These are phyloP conservation scores for Dryoscopus gambensis DNA, from an alignment of 2,113 vertebrate species.

Conservation along the genomic window DNA sequence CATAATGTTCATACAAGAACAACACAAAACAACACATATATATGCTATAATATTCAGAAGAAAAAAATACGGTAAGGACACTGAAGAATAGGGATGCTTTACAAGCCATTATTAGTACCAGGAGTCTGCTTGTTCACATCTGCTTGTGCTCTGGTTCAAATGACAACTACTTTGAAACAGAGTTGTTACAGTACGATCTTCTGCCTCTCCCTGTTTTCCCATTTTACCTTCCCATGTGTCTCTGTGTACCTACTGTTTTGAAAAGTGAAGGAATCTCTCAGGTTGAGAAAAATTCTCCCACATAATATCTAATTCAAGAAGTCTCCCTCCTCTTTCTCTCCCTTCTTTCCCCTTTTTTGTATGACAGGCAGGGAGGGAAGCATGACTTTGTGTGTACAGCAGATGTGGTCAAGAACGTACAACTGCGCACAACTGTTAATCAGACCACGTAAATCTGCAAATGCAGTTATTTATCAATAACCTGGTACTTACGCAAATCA, in stretches of 20 bases:
- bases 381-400: background rate
- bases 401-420: background rate
- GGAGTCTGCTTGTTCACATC: background rate
- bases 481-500: background rate
- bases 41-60: background rate
- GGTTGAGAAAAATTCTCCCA: background rate
- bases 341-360: background rate
- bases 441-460: background rate
- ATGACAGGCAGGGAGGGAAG: background rate
- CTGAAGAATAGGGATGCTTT: background rate
- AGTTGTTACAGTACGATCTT: background rate
- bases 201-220: background rate
- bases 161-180: background rate
- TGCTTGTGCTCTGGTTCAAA: background rate
- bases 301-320: background rate
- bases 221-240: background rate
- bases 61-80: background rate
- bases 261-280: background rate
- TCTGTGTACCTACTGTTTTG: background rate
- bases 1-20: background rate
- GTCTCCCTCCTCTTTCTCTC: background rate
- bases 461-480: background rate
- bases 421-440: background rate
- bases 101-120: background rate
- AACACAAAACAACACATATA: background rate